A percentile compares a stretch with the other conserved stretches of the same genome.
These are phyloP conservation scores for Psilopsiagon aymara DNA, from an alignment of 2,113 vertebrate species.

Conservation along the genomic window DNA sequence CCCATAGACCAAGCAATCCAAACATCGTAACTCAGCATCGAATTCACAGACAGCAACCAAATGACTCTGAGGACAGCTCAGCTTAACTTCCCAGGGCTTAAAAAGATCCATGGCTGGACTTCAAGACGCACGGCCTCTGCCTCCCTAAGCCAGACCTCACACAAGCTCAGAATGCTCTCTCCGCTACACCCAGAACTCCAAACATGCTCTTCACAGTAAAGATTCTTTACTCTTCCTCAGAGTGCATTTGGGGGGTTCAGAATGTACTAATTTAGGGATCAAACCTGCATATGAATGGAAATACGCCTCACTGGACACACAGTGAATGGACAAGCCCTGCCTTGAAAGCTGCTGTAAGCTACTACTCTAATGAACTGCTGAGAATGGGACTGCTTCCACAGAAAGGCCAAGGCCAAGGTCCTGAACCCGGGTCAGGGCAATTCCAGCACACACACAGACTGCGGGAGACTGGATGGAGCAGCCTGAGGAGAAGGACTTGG, in stretches of 20 bases:
- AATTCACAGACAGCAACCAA: background rate
- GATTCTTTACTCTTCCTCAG: background rate
- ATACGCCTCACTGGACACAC: background rate
- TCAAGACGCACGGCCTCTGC: too few species aligned
- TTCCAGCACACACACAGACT: background rate
- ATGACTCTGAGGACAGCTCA: background rate
- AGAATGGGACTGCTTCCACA: background rate
- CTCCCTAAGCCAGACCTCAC: too few species aligned
- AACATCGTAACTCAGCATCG: fast-evolving
- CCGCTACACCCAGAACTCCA: too few species aligned
- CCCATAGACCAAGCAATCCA: background rate
- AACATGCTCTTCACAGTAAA: fast-evolving
- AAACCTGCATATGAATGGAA: background rate
- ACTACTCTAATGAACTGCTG: fast-evolving
- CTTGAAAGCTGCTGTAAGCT: background rate
- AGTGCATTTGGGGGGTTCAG: background rate
- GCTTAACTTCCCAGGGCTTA: background rate
- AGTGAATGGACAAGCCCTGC: fast-evolving
- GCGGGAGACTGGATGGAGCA: background rate
- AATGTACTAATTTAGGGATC: fast-evolving
- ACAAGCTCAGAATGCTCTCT: fast-evolving
- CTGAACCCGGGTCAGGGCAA: background rate
- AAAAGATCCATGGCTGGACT: background rate
- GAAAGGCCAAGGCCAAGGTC: background rate
- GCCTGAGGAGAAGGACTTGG: background rate